Evolutionary conservation across 2,797 vertebrate species (phyloP), one percentile per base, ranked within the genome.

Genomic region (Galaxias olidus): DNA sequence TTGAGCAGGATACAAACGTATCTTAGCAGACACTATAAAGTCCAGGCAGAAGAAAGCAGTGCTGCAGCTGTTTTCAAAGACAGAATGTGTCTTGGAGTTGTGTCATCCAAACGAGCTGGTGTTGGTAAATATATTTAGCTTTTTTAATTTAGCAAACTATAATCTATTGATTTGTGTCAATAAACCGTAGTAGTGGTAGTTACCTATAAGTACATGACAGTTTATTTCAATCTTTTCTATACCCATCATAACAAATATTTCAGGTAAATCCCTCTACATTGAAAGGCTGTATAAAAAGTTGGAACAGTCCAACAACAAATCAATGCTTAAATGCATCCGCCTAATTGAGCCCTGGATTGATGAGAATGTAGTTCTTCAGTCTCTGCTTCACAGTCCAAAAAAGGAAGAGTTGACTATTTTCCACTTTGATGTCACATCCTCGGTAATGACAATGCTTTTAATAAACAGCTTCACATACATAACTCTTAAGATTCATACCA

Each of bases 251-350:
- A 45, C 17, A 19, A 12, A 8, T 44, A 45, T 81, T 78, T 15
- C 77, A 99, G 97, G 97, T 43, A 98, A 98, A 84, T 98, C 97
- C 10, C 94, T 99, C 1, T 98, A 95, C 14, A 91, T 98, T 68
- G 92, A 84, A 69, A 94, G 95, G 61, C 73, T 97, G 11, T 90
- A 93, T 58, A 74, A 90, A 71, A 91, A 87, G 44, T 84, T 99
- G 65, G 79, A 87, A 49, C 57, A 0, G 8, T 79, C 76, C 51
- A 80, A 85, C 0, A 70, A 63, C 55, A 71, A 59, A 6, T 76
- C 90, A 1, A 72, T 79, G 50, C 80, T 93, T 44, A 94, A 93
- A 77, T 91, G 92, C 12, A 92, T 98, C 67, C 90, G 96, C 9
- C 73, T 99, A 58, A 94, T 92, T 47, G 93, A 96, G 15, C 84